These are phyloP conservation scores for Phainopepla nitens DNA, from an alignment of 2,113 vertebrate species.

Conservation along the genomic window DNA sequence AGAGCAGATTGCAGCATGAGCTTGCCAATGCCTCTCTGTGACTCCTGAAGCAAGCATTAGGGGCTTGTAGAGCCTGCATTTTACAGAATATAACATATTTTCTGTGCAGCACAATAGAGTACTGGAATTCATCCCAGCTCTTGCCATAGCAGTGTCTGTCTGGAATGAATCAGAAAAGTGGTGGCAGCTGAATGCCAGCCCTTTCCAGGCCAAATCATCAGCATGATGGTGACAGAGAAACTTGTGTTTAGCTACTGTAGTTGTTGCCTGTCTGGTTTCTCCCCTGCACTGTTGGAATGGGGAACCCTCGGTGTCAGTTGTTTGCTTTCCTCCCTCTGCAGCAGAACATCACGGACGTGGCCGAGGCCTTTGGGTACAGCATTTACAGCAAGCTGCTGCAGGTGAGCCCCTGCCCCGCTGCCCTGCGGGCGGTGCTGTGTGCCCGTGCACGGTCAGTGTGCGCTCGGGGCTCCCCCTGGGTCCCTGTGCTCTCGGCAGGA, in stretches of 20 bases:
- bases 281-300: background rate
- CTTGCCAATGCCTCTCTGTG: background rate
- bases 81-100: background rate
- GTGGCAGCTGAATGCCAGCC: background rate
- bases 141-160: background rate
- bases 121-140: background rate
- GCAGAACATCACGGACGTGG: slow-evolving; percentile 79
- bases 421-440: background rate
- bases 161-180: background rate
- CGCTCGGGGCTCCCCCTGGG: background rate
- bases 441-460: rapidly evolving
- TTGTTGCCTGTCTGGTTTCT: background rate
- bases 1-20: background rate
- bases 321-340: slow-evolving; percentile 47
- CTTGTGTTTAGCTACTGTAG: background rate
- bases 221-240: background rate
- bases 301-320: background rate
- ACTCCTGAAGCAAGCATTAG: background rate
- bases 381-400: slow-evolving; percentile 82
- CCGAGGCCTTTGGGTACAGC: slow-evolving; percentile 82
- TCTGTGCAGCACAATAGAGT: background rate
- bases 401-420: slow-evolving; percentile 68
- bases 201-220: background rate
- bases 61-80: background rate
- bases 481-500: slow-evolving; percentile 63